Evolutionary conservation across 2,797 vertebrate genomes (phyloP).

Genomic region (Syngnathus rostellatus): DNA sequence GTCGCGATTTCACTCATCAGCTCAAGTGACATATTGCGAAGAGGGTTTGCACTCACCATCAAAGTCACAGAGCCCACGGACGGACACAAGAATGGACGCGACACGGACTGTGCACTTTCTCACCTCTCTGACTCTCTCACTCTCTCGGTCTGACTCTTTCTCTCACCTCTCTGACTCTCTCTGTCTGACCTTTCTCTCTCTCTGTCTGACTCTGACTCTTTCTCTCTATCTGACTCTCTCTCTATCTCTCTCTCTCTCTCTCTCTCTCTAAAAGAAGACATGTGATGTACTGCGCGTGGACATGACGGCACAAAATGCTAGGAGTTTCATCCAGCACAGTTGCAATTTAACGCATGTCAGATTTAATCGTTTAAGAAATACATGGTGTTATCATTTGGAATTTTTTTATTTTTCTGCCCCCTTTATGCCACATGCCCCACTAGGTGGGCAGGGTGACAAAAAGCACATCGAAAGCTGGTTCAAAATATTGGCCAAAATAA

Average conservation of each 20-base stretch:
- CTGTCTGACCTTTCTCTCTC: too few relatives aligned
- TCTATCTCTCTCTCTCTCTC: too few relatives aligned
- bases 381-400: neutral
- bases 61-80: neutral
- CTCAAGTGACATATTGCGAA: neutral
- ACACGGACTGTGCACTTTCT: neutral
- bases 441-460: neutral
- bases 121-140: neutral
- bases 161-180: neutral
- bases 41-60: neutral
- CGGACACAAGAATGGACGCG: neutral
- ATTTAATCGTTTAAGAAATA: too few relatives aligned
- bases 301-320: too few relatives aligned
- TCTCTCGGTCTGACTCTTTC: neutral
- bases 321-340: too few relatives aligned
- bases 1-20: neutral
- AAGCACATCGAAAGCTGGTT: neutral
- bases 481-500: neutral
- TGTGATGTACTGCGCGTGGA: too few relatives aligned
- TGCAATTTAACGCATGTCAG: too few relatives aligned
- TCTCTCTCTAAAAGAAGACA: too few relatives aligned
- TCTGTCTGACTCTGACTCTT: too few relatives aligned
- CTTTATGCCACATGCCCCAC: neutral
- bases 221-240: too few relatives aligned
- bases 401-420: neutral